These are phyloP conservation scores for Macropus fuliginosus DNA, from an alignment of 2,797 vertebrate genomes.

Conservation along the genomic window DNA sequence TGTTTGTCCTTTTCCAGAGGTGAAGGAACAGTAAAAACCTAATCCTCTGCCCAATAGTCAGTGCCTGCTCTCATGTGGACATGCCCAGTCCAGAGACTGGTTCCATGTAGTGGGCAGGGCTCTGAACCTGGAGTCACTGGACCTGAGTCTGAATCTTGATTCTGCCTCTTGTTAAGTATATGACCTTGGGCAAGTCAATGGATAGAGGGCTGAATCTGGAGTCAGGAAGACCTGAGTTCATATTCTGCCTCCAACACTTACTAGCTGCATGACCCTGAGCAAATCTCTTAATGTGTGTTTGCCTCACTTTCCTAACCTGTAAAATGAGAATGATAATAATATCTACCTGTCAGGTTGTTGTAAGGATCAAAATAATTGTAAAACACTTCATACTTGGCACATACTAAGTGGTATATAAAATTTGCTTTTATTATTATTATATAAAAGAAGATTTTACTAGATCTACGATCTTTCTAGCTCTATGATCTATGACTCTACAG, in stretches of 20 bases:
- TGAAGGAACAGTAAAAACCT: neutral
- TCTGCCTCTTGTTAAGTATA: neutral
- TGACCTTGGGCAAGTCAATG: neutral
- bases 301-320: neutral
- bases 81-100: neutral
- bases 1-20: conserved; percentile 19
- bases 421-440: neutral
- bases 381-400: neutral
- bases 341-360: neutral
- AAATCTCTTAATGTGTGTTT: neutral
- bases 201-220: neutral
- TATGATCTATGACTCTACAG: neutral
- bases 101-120: neutral
- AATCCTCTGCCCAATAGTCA: neutral
- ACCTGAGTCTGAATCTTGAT: neutral
- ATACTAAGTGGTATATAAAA: neutral
- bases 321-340: neutral
- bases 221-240: neutral
- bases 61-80: neutral
- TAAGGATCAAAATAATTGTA: neutral
- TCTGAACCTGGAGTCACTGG: neutral
- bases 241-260: neutral
- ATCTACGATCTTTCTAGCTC: neutral
- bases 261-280: neutral
- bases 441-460: neutral